Evolutionary conservation across 2,797 vertebrate genomes (phyloP), one percentile per base, ranked within the genome.

Genomic region (Aldrovandia affinis): DNA sequence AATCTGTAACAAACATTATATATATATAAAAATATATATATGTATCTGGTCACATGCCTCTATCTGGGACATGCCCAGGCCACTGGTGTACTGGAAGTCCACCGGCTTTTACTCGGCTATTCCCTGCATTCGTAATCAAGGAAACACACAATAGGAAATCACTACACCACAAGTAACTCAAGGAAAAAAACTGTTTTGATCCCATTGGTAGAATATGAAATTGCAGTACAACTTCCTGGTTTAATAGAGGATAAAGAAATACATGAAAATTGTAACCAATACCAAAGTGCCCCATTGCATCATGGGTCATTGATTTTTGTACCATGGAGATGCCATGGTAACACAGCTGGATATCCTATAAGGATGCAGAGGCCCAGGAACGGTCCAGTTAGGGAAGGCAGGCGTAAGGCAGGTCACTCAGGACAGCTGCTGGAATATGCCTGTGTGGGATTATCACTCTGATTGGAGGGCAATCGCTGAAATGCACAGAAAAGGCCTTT

Each of bases 121-220:
- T 91, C 86, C 87, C 89, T 88, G 89, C 89, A 90, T 91, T 90
- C 88, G 84, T 91, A 92, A 93, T 92, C 89, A 90, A 86, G 90
- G 65, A 80, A 86, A 85, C 75, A 78, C 88, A 86, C 42, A 28
- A 77, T 80, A 28, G 30, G 0, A 30, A 70, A 28, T 15, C 12
- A 18, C 6, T 73, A 14, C 36, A 39, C 20, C 14, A 73, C 7
- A 20, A 75, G 70, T 20, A 75, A 9, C 36, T 15, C 33, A 65
- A 28, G 28, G 3, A 65, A 33, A 28, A 28, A 55, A 3, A 61
- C n/a, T 63, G 61, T 28, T 63, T 25, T 28, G n/a, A 3, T 63
- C 61, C 10, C 8, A 33, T 33, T 68, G 30, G 0, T 61, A n/a
- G 61, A n/a, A 1, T 25, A 39, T 70, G 3, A 20, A 68, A 33